A percentile compares a stretch with the other conserved stretches of the same genome.
phyloP scores from a whole-genome alignment of 1,140 invertebrate genomes.

The Atta colombica region DNA sequence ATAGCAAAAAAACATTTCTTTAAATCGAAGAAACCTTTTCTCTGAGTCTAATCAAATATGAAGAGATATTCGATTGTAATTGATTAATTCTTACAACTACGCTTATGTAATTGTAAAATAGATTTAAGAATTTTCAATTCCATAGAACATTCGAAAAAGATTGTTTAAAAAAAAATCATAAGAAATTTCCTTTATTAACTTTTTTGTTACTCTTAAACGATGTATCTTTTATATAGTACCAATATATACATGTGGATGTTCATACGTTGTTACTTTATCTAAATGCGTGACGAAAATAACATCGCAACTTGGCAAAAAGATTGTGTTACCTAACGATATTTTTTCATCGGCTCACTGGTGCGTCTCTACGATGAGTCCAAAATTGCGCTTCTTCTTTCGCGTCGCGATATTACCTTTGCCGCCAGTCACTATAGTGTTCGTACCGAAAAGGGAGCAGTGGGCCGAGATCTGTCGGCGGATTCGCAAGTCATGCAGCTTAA shows the following conservation, averaged over 20 bases:
- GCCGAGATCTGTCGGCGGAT: conserved; percentile 47
- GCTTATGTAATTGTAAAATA: too few species aligned
- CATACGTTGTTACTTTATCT: background rate
- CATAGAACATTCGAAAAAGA: background rate
- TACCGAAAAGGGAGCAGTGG: conserved; percentile 50
- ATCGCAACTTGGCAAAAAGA: conserved; percentile 6
- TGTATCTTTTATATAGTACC: too few species aligned
- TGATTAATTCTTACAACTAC: too few species aligned
- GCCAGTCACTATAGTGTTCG: background rate
- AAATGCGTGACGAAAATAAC: conserved; percentile 7
- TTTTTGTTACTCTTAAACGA: background rate
- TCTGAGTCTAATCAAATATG: too few species aligned
- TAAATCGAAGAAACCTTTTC: too few species aligned
- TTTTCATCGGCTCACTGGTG: background rate
- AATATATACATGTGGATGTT: background rate
- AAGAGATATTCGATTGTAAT: too few species aligned
- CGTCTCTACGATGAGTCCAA: background rate
- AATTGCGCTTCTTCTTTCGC: conserved; percentile 35
- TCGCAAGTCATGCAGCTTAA: conserved; percentile 57
- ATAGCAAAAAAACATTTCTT: too few species aligned
- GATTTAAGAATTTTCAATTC: background rate
- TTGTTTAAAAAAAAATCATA: background rate
- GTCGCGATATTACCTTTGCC: conserved; percentile 45
- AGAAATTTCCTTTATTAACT: background rate
- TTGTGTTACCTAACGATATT: conserved; percentile 23